Conservation (phyloP, 2,113 vertebrate species). For the Sturnira hondurensis region DNA sequence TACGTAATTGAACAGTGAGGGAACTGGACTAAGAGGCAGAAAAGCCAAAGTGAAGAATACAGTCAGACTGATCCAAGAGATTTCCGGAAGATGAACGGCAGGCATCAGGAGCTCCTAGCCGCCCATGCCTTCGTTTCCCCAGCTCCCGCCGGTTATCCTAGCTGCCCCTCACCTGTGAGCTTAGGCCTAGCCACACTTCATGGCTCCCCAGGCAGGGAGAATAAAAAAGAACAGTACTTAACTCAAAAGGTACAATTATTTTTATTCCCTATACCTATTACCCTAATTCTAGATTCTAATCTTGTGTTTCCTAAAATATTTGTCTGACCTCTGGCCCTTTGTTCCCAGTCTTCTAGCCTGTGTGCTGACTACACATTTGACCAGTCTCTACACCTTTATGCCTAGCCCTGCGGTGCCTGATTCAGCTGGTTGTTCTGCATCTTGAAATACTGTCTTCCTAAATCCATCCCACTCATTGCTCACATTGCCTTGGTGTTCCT, state of each 20-base stretch:
- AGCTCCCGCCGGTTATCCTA: neutral
- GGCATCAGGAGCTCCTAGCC: neutral
- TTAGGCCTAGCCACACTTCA: neutral
- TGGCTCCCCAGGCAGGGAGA: neutral
- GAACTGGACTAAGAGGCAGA: neutral
- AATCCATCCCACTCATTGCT: neutral
- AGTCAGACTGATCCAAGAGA: neutral
- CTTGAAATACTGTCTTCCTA: neutral
- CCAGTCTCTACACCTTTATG: neutral
- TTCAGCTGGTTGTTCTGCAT: neutral
- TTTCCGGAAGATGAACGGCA: neutral
- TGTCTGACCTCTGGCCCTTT: neutral
- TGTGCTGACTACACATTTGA: neutral
- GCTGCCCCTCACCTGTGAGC: neutral
- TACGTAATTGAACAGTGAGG: neutral
- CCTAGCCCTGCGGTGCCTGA: neutral
- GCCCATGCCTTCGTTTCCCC: neutral
- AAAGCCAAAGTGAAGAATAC: neutral
- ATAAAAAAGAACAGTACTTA: neutral
- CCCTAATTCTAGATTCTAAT: slow-evolving; percentile 24
- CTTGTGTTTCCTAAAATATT: neutral
- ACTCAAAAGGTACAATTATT: neutral
- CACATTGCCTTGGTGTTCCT: neutral
- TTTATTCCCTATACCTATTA: neutral
- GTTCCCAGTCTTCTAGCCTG: neutral